Evolutionary conservation across 2,888 invertebrate species (phyloP).

Genomic region (Cybosia mesomella): DNA sequence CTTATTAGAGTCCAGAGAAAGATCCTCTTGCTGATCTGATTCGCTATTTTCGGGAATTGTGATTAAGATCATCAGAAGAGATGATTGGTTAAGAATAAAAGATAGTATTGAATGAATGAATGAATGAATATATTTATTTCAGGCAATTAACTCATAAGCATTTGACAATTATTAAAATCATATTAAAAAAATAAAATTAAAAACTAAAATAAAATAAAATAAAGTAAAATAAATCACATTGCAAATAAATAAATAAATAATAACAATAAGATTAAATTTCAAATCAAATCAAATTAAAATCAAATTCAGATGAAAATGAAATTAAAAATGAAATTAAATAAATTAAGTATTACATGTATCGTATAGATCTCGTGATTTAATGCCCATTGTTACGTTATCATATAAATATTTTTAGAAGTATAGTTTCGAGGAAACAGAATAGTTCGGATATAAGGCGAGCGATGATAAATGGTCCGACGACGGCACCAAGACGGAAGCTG

Average conservation of each 20-base stretch:
- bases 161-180: no score
- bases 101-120: no score
- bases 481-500: conserved; percentile 11
- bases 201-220: no score
- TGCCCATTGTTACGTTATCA: background rate
- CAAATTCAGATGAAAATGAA: no score
- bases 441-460: conserved; percentile 15
- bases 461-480: conserved; percentile 16
- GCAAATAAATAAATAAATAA: no score
- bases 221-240: no score
- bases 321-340: no score
- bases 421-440: conserved; percentile 10
- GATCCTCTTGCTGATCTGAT: background rate
- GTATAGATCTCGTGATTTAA: background rate
- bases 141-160: no score
- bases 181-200: no score
- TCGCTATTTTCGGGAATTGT: background rate
- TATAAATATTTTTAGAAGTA: background rate
- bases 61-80: background rate
- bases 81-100: background rate
- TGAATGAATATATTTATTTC: no score
- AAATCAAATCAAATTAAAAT: no score
- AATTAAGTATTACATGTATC: background rate
- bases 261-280: no score
- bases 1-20: background rate